Percentiles rank a stretch among this genome's conserved stretches.
These are phyloP conservation scores for Muscicapa adusta DNA, from an alignment of 2,113 vertebrate species.

Conservation along the genomic window DNA sequence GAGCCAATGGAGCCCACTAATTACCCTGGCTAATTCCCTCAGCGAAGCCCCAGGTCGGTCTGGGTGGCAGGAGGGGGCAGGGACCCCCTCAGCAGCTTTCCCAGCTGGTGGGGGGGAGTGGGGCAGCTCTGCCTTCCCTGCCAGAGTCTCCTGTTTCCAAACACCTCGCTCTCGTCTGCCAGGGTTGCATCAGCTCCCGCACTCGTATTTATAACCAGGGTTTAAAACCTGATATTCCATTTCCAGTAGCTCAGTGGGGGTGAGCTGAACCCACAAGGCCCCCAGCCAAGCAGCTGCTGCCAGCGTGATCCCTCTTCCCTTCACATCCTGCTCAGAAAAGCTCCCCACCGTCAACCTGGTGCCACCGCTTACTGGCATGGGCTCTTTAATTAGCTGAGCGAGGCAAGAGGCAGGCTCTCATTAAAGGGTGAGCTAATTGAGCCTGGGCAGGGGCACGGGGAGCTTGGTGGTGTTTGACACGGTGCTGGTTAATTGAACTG, in stretches of 20 bases:
- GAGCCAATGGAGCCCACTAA: not conserved
- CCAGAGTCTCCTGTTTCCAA: slow-evolving; percentile 24
- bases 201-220: slow-evolving; percentile 46
- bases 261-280: slow-evolving; percentile 46
- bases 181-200: slow-evolving; percentile 63
- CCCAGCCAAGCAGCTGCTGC: slow-evolving; percentile 72
- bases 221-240: slow-evolving; percentile 65
- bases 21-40: rapidly evolving
- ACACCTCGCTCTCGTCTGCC: not conserved
- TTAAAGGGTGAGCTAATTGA: slow-evolving; percentile 25
- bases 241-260: slow-evolving; percentile 63
- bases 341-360: slow-evolving; percentile 58
- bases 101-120: not conserved
- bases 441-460: not conserved
- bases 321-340: slow-evolving; percentile 70
- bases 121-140: not conserved
- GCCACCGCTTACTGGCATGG: slow-evolving; percentile 59
- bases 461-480: not conserved
- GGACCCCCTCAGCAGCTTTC: not conserved
- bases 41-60: rapidly evolving
- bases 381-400: slow-evolving; percentile 51
- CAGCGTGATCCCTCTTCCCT: slow-evolving; percentile 59
- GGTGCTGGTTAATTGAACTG: rapidly evolving
- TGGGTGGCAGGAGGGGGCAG: rapidly evolving
- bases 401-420: slow-evolving; percentile 4